phyloP scores from a whole-genome alignment of 2,888 invertebrate species.

The Nesidiocoris tenuis region DNA sequence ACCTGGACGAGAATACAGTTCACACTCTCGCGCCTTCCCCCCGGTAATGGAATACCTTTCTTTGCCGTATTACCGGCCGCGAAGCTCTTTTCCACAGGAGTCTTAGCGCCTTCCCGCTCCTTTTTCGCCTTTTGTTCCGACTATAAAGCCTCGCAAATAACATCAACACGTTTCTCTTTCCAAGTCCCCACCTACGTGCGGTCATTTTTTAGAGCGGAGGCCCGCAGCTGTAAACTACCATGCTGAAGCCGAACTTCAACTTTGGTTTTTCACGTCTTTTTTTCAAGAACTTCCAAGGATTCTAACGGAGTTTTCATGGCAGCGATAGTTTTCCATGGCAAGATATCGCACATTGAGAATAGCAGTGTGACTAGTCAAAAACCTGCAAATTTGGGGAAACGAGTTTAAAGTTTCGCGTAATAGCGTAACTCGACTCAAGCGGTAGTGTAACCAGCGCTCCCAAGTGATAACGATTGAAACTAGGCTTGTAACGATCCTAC shows the following conservation, averaged over 20 bases:
- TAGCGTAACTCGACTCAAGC: no score
- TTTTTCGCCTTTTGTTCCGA: constrained; percentile 4
- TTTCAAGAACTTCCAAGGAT: background rate
- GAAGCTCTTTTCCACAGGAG: constrained; percentile 14
- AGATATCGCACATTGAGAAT: no score
- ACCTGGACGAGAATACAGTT: background rate
- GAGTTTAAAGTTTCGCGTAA: no score
- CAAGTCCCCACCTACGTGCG: constrained; percentile 7
- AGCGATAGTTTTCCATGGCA: no score
- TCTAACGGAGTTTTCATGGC: no score
- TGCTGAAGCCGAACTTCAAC: constrained; percentile 1
- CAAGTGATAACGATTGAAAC: no score
- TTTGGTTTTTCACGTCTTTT: background rate
- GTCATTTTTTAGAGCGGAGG: background rate
- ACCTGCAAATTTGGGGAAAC: no score
- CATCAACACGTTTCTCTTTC: constrained; percentile 11
- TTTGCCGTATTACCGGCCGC: constrained; percentile 13
- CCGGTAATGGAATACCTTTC: constrained; percentile 39
- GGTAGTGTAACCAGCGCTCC: no score
- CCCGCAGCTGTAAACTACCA: no score
- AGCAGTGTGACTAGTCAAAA: no score
- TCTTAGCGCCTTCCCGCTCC: constrained; percentile 18
- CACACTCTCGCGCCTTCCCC: background rate
- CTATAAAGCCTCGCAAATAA: constrained; percentile 1
- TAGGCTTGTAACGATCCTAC: no score